Evolutionary conservation across 2,113 vertebrate genomes (phyloP).

Genomic region (Glaucidium brasilianum): DNA sequence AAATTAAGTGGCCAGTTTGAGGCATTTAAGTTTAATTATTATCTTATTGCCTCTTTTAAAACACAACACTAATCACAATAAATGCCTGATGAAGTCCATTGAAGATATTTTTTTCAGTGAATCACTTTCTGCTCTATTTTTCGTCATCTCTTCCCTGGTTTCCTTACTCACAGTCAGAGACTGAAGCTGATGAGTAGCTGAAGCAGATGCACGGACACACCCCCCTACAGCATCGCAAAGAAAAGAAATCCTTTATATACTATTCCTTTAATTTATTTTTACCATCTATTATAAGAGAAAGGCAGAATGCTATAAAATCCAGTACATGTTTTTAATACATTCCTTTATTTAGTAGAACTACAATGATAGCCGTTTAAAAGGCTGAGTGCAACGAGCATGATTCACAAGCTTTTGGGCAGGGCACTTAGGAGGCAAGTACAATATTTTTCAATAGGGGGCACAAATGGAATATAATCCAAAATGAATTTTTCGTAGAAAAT

Average conservation of each 20-base stretch:
- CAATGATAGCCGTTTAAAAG: neutral
- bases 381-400: neutral
- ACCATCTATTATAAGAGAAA: neutral
- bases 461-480: conserved; percentile 35
- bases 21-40: neutral
- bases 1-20: neutral
- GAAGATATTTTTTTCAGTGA: neutral
- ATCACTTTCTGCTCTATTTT: neutral
- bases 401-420: neutral
- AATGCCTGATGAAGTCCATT: neutral
- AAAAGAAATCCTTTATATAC: neutral
- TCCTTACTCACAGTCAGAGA: neutral
- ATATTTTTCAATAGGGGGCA: conserved; percentile 23
- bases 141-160: neutral
- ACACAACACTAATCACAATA: neutral
- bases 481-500: conserved; percentile 1
- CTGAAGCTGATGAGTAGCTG: neutral
- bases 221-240: neutral
- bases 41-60: neutral
- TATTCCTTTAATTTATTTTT: conserved; percentile 33
- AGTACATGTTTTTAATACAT: neutral
- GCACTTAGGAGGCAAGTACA: neutral
- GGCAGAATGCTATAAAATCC: neutral
- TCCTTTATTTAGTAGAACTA: neutral
- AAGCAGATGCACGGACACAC: neutral